Percentiles rank a stretch among this genome's conserved stretches.
phyloP scores from a whole-genome alignment of 2,113 vertebrate species.

The Balaeniceps rex region DNA sequence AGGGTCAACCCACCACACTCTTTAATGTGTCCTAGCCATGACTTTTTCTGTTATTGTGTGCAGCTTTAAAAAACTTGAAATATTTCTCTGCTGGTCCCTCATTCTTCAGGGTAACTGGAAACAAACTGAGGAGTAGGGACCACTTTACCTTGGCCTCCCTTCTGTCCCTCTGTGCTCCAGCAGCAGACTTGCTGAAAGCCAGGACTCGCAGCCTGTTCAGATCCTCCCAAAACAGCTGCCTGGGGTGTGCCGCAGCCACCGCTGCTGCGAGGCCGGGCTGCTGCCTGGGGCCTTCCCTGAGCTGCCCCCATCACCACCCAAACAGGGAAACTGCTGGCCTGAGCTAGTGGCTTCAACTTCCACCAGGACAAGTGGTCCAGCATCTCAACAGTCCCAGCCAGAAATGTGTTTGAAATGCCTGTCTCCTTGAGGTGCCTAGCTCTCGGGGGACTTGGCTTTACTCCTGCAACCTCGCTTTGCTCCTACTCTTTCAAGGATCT shows the following conservation, averaged over 20 bases:
- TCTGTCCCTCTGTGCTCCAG: neutral
- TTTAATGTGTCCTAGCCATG: neutral
- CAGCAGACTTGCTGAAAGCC: neutral
- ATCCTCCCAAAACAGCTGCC: rapidly evolving
- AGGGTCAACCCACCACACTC: no score
- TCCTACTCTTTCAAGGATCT: neutral
- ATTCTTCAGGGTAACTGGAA: neutral
- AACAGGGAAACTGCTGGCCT: neutral
- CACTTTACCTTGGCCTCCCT: neutral
- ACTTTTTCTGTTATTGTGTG: neutral
- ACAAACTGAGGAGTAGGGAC: neutral
- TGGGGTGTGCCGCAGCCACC: neutral
- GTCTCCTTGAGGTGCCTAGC: neutral
- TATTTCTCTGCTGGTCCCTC: neutral
- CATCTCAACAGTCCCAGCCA: neutral
- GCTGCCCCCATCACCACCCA: neutral
- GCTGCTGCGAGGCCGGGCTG: neutral
- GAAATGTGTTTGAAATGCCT: neutral
- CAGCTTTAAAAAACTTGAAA: neutral
- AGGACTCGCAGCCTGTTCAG: neutral
- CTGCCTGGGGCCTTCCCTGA: neutral
- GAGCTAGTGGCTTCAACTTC: neutral
- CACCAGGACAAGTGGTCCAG: neutral
- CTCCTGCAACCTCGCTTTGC: neutral
- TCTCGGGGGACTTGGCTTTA: neutral